Evolutionary conservation across 2,113 vertebrate species (phyloP).

Genomic region (Smithornis capensis): DNA sequence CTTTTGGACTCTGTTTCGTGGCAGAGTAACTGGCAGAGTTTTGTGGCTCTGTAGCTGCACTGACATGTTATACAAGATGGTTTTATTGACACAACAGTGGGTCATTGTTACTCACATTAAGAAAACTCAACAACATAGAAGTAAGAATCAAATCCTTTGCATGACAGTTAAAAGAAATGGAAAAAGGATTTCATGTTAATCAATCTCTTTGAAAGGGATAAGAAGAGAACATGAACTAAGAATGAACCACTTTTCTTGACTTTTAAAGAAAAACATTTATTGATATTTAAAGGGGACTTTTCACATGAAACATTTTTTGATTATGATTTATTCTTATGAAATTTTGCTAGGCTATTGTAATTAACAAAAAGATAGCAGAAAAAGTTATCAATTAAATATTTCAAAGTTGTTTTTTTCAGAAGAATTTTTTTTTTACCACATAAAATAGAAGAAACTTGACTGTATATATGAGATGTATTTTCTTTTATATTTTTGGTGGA

Average conservation of each 20-base stretch:
- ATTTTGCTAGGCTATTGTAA: not conserved
- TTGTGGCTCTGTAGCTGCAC: not conserved
- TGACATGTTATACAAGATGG: not conserved
- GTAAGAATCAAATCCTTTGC: not conserved
- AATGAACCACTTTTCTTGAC: not conserved
- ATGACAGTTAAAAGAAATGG: not conserved
- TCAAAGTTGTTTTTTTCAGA: not conserved
- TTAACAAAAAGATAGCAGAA: not conserved
- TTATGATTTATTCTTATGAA: not conserved
- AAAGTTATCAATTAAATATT: not conserved
- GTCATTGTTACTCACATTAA: not conserved
- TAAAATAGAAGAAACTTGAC: not conserved
- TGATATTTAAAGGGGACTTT: not conserved
- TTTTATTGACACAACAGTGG: not conserved
- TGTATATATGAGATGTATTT: not conserved
- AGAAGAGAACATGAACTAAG: not conserved
- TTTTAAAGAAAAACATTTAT: not conserved
- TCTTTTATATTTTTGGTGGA: not conserved
- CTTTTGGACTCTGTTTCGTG: not conserved
- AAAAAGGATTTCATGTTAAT: not conserved
- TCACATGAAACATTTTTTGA: not conserved
- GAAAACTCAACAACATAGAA: not conserved
- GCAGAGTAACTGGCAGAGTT: too few relatives aligned
- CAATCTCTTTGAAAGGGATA: not conserved
- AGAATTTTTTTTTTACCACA: not conserved